Evolutionary conservation across 1,140 invertebrate genomes (phyloP).

Genomic region (Nasonia longicornis): DNA sequence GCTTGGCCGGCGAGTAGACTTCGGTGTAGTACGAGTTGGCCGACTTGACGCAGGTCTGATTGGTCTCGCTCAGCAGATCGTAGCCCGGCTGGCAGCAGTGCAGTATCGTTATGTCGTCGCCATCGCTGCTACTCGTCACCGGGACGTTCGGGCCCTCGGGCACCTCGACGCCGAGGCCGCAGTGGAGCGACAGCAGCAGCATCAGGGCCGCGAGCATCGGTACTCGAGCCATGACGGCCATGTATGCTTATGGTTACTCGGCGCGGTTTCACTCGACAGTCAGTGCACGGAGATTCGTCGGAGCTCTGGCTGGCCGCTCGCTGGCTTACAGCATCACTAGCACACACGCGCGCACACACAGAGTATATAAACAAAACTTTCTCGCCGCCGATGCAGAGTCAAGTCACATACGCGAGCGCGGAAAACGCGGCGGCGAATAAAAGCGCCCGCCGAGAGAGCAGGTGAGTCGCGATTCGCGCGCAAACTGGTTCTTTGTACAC

Average conservation of each 20-base stretch:
- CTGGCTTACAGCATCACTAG: neutral
- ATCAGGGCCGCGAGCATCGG: neutral
- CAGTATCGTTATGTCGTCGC: conserved; percentile 59
- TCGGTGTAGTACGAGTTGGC: conserved; percentile 61
- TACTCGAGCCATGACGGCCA: neutral
- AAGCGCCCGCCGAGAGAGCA: neutral
- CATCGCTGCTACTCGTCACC: conserved; percentile 47
- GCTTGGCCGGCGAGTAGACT: conserved; percentile 68
- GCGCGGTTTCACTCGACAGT: neutral
- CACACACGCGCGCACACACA: neutral
- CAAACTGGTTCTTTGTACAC: conserved; percentile 7
- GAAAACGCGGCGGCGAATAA: neutral
- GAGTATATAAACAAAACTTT: neutral
- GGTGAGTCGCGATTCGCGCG: neutral
- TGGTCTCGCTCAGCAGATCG: conserved; percentile 52
- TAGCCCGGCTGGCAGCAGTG: conserved; percentile 70
- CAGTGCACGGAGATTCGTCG: neutral
- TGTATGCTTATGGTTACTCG: no score
- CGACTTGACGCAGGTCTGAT: conserved; percentile 49
- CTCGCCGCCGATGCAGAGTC: neutral
- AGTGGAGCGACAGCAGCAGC: conserved; percentile 55
- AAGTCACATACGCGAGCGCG: neutral
- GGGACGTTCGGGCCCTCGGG: conserved; percentile 13
- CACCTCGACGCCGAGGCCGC: conserved; percentile 49
- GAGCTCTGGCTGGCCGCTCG: neutral